Percentiles rank a stretch among this genome's conserved stretches.
These are phyloP conservation scores for Chloropsis cyanopogon DNA, from an alignment of 2,113 vertebrate genomes.

Conservation along the genomic window DNA sequence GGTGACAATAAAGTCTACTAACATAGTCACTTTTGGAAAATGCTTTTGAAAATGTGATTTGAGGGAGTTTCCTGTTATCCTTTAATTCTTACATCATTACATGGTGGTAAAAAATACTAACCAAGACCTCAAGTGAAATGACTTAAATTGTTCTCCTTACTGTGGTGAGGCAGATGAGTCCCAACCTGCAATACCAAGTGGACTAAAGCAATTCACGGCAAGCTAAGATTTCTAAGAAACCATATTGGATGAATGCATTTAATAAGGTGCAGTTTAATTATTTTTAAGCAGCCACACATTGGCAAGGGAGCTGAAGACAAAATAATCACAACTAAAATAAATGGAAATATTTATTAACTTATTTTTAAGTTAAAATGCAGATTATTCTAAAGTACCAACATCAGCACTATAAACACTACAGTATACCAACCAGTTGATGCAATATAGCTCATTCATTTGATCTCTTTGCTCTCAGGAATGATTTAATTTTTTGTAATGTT, in stretches of 20 bases:
- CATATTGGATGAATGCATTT: background rate
- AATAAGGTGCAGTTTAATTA: background rate
- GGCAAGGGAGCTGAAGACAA: background rate
- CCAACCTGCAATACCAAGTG: background rate
- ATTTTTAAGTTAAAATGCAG: background rate
- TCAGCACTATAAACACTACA: background rate
- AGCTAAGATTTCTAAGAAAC: background rate
- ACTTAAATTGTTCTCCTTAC: background rate
- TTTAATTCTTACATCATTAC: constrained; percentile 8
- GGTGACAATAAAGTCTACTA: constrained; percentile 46
- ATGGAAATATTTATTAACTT: background rate
- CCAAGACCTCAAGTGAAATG: background rate
- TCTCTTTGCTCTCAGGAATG: background rate
- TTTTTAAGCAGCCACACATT: background rate
- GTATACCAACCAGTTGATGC: background rate
- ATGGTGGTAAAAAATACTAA: background rate
- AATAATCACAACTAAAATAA: background rate
- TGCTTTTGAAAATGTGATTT: constrained; percentile 19
- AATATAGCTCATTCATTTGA: background rate
- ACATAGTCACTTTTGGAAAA: constrained; percentile 32
- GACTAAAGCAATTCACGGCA: background rate
- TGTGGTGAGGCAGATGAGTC: background rate
- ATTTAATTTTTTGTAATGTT: background rate
- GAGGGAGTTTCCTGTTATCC: background rate
- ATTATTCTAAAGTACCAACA: background rate